These are phyloP conservation scores for Aspidoscelis tigris DNA, from an alignment of 2,113 vertebrate genomes.

Conservation along the genomic window DNA sequence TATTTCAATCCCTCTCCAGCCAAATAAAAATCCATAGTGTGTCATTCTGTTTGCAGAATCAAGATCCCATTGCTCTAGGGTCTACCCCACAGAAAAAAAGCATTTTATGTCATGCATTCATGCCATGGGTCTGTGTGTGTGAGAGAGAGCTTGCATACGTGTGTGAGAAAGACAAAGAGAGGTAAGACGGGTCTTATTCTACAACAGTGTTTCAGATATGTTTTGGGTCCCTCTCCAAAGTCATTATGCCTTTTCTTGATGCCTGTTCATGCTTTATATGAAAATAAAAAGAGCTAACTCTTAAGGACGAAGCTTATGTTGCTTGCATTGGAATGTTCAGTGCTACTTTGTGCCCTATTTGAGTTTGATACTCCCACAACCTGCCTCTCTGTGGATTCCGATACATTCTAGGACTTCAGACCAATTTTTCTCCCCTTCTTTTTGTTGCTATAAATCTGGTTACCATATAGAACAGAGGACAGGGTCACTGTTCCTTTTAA, in stretches of 20 bases:
- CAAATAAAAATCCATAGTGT: background rate
- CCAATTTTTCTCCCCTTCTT: conserved; percentile 3
- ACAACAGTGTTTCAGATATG: background rate
- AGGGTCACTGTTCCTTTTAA: no score
- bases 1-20: no score
- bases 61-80: background rate
- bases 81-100: background rate
- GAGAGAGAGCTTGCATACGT: background rate
- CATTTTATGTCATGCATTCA: background rate
- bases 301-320: background rate
- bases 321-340: rapidly evolving
- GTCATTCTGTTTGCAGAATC: background rate
- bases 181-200: background rate
- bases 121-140: background rate
- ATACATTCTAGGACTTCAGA: conserved; percentile 10
- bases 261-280: no score
- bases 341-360: background rate
- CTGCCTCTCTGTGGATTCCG: background rate
- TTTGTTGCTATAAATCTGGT: no score
- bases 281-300: no score
- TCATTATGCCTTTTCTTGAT: no score
- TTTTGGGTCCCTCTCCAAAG: background rate
- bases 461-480: no score
- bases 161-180: no score
- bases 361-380: background rate